Percentiles rank a stretch among this genome's conserved stretches.
These are phyloP conservation scores for Pilophorus perplexus DNA, from an alignment of 2,888 invertebrate species.

Conservation along the genomic window DNA sequence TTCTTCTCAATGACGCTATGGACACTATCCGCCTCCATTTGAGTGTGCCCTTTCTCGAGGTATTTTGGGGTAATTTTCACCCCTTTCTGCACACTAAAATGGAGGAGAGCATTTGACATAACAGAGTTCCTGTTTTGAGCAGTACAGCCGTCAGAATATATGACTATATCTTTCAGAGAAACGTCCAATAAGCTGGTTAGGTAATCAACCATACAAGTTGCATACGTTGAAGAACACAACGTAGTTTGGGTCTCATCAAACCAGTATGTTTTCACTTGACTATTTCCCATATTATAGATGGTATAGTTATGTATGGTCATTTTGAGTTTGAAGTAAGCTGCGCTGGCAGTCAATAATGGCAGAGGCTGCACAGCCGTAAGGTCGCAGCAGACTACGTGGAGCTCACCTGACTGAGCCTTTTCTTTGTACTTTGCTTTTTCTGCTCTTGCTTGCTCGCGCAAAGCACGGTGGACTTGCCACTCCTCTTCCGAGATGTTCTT, in stretches of 20 bases:
- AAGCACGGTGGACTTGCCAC: neutral
- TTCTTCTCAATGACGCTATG: constrained; percentile 28
- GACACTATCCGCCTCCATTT: constrained; percentile 40
- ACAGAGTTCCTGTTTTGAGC: constrained; percentile 17
- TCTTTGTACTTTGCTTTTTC: constrained; percentile 16
- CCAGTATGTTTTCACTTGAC: constrained; percentile 27
- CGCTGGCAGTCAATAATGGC: neutral
- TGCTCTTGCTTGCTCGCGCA: neutral
- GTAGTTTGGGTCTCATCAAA: constrained; percentile 27
- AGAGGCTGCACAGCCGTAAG: constrained; percentile 10
- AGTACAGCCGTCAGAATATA: too few relatives aligned
- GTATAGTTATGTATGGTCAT: constrained; percentile 29
- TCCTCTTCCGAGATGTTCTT: constrained; percentile 14
- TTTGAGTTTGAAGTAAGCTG: constrained; percentile 21
- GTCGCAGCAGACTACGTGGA: neutral
- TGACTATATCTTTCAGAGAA: too few relatives aligned
- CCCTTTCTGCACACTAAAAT: constrained; percentile 14
- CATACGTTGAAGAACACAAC: constrained; percentile 14
- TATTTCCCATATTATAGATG: constrained; percentile 17
- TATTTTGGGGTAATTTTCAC: constrained; percentile 29
- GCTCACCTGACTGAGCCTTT: neutral
- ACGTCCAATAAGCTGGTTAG: neutral
- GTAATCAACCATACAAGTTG: constrained; percentile 11
- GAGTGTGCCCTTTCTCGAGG: constrained; percentile 39
- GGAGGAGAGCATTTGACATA: constrained; percentile 24